phyloP scores from a whole-genome alignment of 2,888 invertebrate genomes.

The Phaedon cochleariae region DNA sequence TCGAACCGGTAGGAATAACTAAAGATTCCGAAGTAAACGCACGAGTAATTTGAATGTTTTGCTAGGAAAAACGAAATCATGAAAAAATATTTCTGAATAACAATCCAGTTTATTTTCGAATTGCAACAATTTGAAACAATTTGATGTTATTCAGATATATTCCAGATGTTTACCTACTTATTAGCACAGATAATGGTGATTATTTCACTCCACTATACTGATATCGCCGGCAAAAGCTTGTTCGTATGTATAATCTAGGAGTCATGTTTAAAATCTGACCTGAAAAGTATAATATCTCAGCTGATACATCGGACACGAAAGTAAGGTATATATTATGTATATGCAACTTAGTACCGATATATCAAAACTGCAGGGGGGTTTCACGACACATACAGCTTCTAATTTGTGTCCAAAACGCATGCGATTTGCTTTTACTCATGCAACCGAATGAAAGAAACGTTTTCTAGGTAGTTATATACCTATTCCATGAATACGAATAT shows the following conservation, averaged over 20 bases:
- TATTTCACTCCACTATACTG: too few relatives aligned
- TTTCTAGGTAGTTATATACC: neutral
- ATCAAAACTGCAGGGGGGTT: neutral
- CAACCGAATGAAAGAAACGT: neutral
- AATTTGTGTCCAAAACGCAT: neutral
- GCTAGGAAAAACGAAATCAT: too few relatives aligned
- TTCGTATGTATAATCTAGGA: neutral
- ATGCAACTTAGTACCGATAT: neutral
- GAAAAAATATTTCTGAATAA: too few relatives aligned
- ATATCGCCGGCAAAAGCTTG: too few relatives aligned
- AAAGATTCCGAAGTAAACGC: neutral
- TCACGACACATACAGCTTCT: neutral
- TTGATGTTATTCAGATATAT: too few relatives aligned
- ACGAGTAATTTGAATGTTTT: neutral
- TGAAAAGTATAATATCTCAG: neutral
- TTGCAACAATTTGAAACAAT: too few relatives aligned
- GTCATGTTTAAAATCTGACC: neutral
- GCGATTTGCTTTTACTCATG: neutral
- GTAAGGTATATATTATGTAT: neutral
- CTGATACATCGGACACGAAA: neutral
- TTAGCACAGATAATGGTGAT: too few relatives aligned
- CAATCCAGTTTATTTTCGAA: too few relatives aligned
- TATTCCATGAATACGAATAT: neutral
- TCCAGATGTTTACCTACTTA: too few relatives aligned
- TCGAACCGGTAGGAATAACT: neutral